These are phyloP conservation scores for Anhinga anhinga DNA, from an alignment of 2,113 vertebrate genomes.

Conservation along the genomic window DNA sequence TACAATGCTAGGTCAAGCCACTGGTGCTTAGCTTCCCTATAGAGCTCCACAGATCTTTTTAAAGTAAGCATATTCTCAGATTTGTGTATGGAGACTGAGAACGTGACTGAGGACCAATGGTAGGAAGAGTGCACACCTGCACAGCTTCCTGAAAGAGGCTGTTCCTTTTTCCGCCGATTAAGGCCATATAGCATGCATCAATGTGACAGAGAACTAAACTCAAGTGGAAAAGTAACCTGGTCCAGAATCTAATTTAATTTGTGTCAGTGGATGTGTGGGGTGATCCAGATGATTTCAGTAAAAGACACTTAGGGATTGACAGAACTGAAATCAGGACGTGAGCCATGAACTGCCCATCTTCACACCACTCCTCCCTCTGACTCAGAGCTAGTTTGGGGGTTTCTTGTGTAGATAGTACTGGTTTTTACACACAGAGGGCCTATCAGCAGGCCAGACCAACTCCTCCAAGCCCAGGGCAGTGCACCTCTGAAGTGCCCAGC, in stretches of 20 bases:
- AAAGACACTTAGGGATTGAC: not conserved
- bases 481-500: not conserved
- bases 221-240: not conserved
- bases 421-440: not conserved
- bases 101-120: not conserved
- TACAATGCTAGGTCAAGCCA: not conserved
- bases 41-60: not conserved
- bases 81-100: not conserved
- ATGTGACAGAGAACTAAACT: not conserved
- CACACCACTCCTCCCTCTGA: not conserved
- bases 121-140: not conserved
- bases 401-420: not conserved
- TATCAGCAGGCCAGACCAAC: not conserved
- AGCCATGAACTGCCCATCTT: not conserved
- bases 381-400: not conserved
- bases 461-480: not conserved
- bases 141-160: not conserved
- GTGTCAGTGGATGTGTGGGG: not conserved
- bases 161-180: not conserved
- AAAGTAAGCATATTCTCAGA: not conserved
- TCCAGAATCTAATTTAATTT: not conserved
- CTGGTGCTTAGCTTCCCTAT: not conserved
- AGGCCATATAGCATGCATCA: not conserved
- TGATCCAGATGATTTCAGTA: not conserved
- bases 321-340: not conserved